Evolutionary conservation across 2,888 invertebrate genomes (phyloP), one percentile per base, ranked within the genome.

Genomic region (Ryuthela nishihirai): DNA sequence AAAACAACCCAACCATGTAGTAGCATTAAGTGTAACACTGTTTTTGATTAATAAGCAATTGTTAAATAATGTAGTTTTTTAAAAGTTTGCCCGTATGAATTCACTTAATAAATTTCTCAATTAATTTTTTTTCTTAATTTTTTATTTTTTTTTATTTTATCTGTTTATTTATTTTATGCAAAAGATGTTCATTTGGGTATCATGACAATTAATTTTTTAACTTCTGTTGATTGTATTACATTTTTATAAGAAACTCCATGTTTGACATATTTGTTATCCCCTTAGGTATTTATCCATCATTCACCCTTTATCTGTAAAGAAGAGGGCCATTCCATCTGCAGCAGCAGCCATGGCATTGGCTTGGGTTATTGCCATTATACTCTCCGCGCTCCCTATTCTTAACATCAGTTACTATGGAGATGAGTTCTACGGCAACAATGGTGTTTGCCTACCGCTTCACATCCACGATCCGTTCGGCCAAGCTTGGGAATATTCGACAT

Each of bases 391-490:
- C 0, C 82, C 82, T 0, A 65, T 82, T 10, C 63, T 68, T 1
- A 70, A 75, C 17, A 62, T 69, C 10, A 65, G 69, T 2, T 81
- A 81, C 65, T 82, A 81, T 67, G 80, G 80, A 0, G 70, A 72
- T 20, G 77, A 80, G 66, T 82, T 81, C 64, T 82, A 81, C 70
- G 80, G 80, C 3, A 79, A 75, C 66, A 82, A 82, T 64, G 82
- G 82, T 4, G 81, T 82, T 20, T 82, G 81, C 65, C 70, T 82
- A 17, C 79, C 81, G 0, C 70, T 82, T 38, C 81, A 81, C 67
- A 80, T 82, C 50, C 82, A 82, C 67, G 79, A 82, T 65, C 81
- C 81, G 0, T 82, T 76, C 65, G 45, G 48, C n/a, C 25, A 58
- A 38, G 60, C 49, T 9, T 65, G 82, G 81, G 78, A 81, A 66